phyloP scores from a whole-genome alignment of 2,113 vertebrate genomes.

The Arizona elegans region DNA sequence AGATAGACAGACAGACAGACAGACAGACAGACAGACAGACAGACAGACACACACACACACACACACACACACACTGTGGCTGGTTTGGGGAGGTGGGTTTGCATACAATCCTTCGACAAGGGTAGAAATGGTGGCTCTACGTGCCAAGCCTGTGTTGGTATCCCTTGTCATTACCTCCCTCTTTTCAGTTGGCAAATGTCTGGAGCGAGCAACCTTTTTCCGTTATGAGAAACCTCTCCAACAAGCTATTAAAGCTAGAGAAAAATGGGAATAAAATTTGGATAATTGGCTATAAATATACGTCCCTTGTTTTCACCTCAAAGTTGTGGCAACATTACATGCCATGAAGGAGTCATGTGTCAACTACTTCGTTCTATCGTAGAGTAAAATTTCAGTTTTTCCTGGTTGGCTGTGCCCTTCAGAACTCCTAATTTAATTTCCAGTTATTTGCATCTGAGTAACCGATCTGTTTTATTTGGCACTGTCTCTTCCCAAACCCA shows the following conservation, averaged over 20 bases:
- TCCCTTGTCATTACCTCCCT: background rate
- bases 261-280: conserved; percentile 14
- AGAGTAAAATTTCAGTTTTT: conserved; percentile 21
- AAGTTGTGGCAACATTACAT: background rate
- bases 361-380: background rate
- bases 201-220: background rate
- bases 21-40: no score
- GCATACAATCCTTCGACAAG: background rate
- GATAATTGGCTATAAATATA: background rate
- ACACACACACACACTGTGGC: background rate
- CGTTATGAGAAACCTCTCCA: background rate
- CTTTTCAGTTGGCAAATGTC: background rate
- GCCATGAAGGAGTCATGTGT: background rate
- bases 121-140: background rate
- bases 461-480: conserved; percentile 55
- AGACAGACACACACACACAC: no score
- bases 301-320: background rate
- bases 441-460: conserved; percentile 48
- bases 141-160: background rate
- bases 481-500: conserved; percentile 39
- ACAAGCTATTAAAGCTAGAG: background rate
- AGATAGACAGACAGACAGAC: no score
- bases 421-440: conserved; percentile 45
- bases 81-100: background rate
- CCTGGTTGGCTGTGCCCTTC: conserved; percentile 33